These are phyloP conservation scores for Serinus canaria DNA, from an alignment of 2,113 vertebrate species.

Conservation along the genomic window DNA sequence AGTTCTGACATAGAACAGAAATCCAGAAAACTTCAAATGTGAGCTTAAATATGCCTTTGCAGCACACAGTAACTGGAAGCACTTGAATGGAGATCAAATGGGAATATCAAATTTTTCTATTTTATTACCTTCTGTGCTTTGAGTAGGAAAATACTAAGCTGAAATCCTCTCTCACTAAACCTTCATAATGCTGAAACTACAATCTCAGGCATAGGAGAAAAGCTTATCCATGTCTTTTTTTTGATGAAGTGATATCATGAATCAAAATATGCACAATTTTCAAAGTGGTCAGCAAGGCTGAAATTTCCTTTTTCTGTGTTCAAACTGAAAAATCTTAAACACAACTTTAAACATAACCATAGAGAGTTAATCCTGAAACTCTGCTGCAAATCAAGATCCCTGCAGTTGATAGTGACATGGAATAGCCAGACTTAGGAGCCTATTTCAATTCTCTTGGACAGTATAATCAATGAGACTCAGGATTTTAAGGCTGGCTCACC, in stretches of 20 bases:
- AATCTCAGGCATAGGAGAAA: neutral
- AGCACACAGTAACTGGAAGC: neutral
- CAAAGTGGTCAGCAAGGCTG: neutral
- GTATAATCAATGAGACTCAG: neutral
- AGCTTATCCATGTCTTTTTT: neutral
- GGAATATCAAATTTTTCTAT: neutral
- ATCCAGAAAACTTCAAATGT: neutral
- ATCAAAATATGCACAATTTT: neutral
- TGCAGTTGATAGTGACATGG: neutral
- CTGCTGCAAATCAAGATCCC: neutral
- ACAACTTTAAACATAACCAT: neutral
- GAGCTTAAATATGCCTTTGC: neutral
- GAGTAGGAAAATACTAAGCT: neutral
- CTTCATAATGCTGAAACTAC: neutral
- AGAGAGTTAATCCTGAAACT: neutral
- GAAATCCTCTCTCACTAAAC: neutral
- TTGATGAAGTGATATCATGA: neutral
- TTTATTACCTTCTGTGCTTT: neutral
- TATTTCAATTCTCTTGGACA: neutral
- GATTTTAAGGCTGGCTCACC: neutral
- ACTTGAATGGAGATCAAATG: neutral
- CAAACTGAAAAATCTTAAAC: neutral
- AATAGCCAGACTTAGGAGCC: neutral
- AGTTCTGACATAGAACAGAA: neutral
- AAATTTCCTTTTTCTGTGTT: neutral